Percentiles rank a stretch among this genome's conserved stretches.
These are phyloP conservation scores for Drosophila differens DNA, from an alignment of 2,888 invertebrate species.

Conservation along the genomic window DNA sequence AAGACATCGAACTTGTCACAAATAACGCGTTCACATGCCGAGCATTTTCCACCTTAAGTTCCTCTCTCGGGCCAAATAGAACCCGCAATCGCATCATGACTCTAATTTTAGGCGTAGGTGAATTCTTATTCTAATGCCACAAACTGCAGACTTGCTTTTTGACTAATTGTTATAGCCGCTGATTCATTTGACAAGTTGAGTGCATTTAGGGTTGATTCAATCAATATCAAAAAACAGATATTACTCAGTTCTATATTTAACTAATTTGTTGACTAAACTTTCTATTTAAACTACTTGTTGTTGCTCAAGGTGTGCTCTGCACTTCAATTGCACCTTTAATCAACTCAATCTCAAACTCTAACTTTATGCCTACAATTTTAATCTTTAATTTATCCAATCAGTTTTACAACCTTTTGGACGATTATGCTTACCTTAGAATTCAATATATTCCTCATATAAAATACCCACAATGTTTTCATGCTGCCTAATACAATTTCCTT, in stretches of 20 bases:
- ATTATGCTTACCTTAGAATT: background rate
- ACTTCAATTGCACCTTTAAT: background rate
- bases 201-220: slow-evolving; percentile 1
- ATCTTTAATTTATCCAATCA: background rate
- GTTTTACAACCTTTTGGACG: background rate
- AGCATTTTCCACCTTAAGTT: slow-evolving; percentile 55
- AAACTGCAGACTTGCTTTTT: slow-evolving; percentile 6
- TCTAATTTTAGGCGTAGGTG: slow-evolving; percentile 74
- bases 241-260: slow-evolving; percentile 1
- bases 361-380: background rate
- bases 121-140: slow-evolving; percentile 18
- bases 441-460: background rate
- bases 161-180: slow-evolving; percentile 40
- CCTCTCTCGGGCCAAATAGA: background rate
- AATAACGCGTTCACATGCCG: slow-evolving; percentile 70
- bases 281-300: background rate
- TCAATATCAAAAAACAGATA: background rate
- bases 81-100: slow-evolving; percentile 68
- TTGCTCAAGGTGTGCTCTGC: background rate
- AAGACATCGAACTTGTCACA: slow-evolving; percentile 83
- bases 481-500: background rate
- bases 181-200: slow-evolving; percentile 46
- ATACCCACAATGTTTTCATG: background rate
- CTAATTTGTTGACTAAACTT: background rate
- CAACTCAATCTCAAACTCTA: background rate